These are phyloP conservation scores for Prunella himalayana DNA, from an alignment of 2,113 vertebrate genomes.

Conservation along the genomic window DNA sequence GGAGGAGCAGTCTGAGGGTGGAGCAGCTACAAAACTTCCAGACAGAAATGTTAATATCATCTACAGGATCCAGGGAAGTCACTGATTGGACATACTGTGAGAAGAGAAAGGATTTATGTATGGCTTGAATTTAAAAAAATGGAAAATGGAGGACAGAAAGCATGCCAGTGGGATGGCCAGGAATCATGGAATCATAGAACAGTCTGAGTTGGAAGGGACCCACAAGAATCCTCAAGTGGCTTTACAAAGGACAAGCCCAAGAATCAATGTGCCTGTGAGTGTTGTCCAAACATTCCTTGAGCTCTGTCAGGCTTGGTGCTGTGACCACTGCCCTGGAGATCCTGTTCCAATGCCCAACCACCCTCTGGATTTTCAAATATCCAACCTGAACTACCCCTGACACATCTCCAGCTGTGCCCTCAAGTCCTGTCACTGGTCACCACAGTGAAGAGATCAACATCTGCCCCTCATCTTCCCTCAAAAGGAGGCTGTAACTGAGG, in stretches of 20 bases:
- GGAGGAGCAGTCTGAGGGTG: not conserved
- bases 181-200: not conserved
- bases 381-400: not conserved
- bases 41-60: not conserved
- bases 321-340: not conserved
- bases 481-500: no score
- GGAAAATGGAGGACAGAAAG: not conserved
- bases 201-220: not conserved
- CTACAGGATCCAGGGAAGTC: not conserved
- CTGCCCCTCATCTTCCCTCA: not conserved
- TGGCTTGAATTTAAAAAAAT: not conserved
- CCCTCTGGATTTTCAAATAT: not conserved
- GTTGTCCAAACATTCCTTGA: not conserved
- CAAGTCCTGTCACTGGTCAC: not conserved
- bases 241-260: not conserved
- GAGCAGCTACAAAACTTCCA: not conserved
- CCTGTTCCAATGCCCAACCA: not conserved
- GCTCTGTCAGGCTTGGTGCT: not conserved
- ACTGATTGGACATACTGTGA: not conserved
- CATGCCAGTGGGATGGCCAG: not conserved
- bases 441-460: not conserved
- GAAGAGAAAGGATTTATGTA: not conserved
- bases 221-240: not conserved
- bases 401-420: not conserved
- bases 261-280: not conserved